phyloP scores from a whole-genome alignment of 92 coral and sea anemone species.

The Porites evermanni region DNA sequence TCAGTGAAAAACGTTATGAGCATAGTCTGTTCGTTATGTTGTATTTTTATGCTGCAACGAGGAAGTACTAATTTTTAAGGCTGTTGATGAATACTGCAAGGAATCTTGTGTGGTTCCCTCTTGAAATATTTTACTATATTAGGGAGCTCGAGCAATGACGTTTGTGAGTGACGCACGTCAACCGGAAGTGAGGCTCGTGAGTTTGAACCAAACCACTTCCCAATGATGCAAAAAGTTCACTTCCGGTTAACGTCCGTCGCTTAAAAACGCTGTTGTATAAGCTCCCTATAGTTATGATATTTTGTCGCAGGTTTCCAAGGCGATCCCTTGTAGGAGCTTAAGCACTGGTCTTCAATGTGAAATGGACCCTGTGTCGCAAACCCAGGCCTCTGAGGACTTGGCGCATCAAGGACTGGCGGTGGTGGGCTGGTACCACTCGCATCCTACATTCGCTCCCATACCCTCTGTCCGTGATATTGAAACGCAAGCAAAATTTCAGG shows the following conservation, averaged over 20 bases:
- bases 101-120: neutral
- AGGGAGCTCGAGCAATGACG: neutral
- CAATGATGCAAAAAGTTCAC: too few species aligned
- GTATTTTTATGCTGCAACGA: too few species aligned
- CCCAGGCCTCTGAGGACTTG: constrained; percentile 86
- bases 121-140: too few species aligned
- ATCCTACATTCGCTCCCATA: constrained; percentile 88
- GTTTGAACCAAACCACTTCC: too few species aligned
- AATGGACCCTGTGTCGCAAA: constrained; percentile 97
- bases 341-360: constrained; percentile 93
- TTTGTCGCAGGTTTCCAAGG: constrained; percentile 66
- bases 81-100: neutral
- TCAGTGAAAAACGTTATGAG: too few species aligned
- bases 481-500: constrained; percentile 91
- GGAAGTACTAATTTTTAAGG: neutral
- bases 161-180: too few species aligned
- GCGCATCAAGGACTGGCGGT: constrained; percentile 79
- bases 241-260: too few species aligned
- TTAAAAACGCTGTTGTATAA: too few species aligned
- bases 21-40: too few species aligned
- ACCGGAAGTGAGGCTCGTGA: too few species aligned
- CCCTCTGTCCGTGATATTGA: constrained; percentile 90
- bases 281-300: too few species aligned
- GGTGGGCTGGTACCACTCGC: constrained; percentile 96
- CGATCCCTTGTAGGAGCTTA: constrained; percentile 81